These are phyloP conservation scores for Drosophila lacicola DNA, from an alignment of 2,888 invertebrate species.

Conservation along the genomic window DNA sequence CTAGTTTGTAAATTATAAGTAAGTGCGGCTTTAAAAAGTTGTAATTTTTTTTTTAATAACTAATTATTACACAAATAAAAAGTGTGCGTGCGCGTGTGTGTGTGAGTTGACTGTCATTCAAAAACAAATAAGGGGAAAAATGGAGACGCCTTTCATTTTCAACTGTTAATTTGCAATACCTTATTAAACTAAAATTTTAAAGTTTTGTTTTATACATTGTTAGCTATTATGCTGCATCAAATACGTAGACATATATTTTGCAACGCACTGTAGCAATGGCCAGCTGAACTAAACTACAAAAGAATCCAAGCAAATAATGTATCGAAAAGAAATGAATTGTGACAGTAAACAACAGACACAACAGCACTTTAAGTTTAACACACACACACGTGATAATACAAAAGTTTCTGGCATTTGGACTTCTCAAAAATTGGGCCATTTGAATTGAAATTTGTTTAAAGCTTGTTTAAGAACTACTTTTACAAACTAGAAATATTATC, in stretches of 20 bases:
- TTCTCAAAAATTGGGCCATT: conserved; percentile 21
- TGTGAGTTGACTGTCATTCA: conserved; percentile 22
- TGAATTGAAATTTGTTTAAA: conserved; percentile 60
- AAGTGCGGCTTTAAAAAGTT: conserved; percentile 60
- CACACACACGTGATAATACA: conserved; percentile 49
- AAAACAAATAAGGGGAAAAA: conserved; percentile 9
- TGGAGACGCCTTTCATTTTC: not conserved
- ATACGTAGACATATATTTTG: not conserved
- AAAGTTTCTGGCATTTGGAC: conserved; percentile 34
- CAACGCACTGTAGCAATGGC: conserved; percentile 27
- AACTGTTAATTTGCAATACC: conserved; percentile 3
- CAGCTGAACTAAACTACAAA: conserved; percentile 25
- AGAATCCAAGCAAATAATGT: conserved; percentile 4
- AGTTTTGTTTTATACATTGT: not conserved
- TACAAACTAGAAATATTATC: conserved; percentile 37
- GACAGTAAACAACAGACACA: conserved; percentile 37
- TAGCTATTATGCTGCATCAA: not conserved
- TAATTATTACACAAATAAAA: conserved; percentile 56
- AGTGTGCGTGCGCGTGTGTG: conserved; percentile 25
- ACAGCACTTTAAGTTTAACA: conserved; percentile 39
- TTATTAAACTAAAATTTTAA: conserved; percentile 4
- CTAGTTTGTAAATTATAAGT: conserved; percentile 54
- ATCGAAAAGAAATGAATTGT: conserved; percentile 9
- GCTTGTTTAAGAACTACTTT: conserved; percentile 54
- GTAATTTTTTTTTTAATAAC: conserved; percentile 45